phyloP scores from a whole-genome alignment of 2,113 vertebrate species.

The Geococcyx californianus region DNA sequence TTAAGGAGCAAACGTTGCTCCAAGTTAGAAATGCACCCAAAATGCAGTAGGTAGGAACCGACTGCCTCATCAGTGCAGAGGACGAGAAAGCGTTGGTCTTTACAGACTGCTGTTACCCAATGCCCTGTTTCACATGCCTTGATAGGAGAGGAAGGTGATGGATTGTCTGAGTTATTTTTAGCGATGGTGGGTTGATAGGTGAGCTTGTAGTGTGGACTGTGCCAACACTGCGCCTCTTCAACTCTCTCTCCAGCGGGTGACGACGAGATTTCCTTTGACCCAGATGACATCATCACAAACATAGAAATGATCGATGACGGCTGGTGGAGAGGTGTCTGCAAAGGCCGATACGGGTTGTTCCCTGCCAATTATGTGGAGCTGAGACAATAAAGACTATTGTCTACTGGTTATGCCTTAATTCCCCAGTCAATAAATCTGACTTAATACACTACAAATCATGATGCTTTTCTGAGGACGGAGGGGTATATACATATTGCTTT shows the following conservation, averaged over 20 bases:
- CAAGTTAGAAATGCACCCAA: background rate
- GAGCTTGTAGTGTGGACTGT: accelerated
- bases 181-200: accelerated
- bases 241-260: constrained; percentile 83
- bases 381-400: constrained; percentile 74
- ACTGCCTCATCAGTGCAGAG: background rate
- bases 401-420: constrained; percentile 29
- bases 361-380: constrained; percentile 97
- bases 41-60: background rate
- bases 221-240: background rate
- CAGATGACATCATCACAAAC: constrained; percentile 97
- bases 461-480: constrained; percentile 29
- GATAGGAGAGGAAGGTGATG: background rate
- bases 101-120: accelerated
- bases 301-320: constrained; percentile 98
- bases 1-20: background rate
- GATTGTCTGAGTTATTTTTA: background rate
- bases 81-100: background rate
- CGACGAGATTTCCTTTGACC: constrained; percentile 97
- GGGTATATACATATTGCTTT: constrained; percentile 55
- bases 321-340: constrained; percentile 96
- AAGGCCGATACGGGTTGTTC: constrained; percentile 91
- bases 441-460: constrained; percentile 60
- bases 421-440: constrained; percentile 6
- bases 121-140: background rate